Base-by-base conservation (phyloP, 1,140 invertebrate genomes). In the Calosoma granatense region DNA sequence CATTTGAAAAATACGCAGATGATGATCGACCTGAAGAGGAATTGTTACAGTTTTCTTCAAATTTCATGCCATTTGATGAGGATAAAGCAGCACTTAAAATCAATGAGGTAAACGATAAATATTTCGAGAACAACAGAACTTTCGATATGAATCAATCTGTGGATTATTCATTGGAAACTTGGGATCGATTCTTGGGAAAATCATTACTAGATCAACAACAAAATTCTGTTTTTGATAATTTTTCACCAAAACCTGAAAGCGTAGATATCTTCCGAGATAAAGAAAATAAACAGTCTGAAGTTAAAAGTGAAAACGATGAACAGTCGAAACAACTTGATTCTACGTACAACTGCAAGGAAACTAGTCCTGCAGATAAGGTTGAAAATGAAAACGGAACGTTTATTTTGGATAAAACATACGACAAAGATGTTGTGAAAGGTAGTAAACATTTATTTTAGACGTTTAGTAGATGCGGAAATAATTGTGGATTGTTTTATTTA, bases 61-160 rank as follows among this genome's bases (percentile, higher is more conserved):
- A 77, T 56, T 77, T 78, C 52, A 74, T 70, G 51, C 72, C 72
- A 53, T 75, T 77, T 22, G 72, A 74, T 62, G 66, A 72, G 20
- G 39, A 54, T 6, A 22, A 56, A 54, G 43, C 60, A 43, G 43
- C 43, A 19, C 4, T 53, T 17, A 30, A 56, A 19, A 30, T 1
- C 20, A 23, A n/a, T 20, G 11, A 22, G 20, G 57, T 58, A 20
- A 57, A 20, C 2, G 19, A 53, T 23, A 22, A 43, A 15, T 23
- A 41, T 43, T n/a, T n/a, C n/a, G n/a, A n/a, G 51, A 58, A 9
- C 47, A 57, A 58, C 6, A 60, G 60, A 47, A 60, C 61, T 54
- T 51, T 61, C n/a, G 63, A 66, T 57, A 30, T 56, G 51, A 53
- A 19, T 56, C 36, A 47, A 56, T 39, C 47, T 41, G 52, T 59